Percentiles rank a stretch among this genome's conserved stretches.
These are phyloP conservation scores for Leistus spinibarbis DNA, from an alignment of 2,888 invertebrate species.

Conservation along the genomic window DNA sequence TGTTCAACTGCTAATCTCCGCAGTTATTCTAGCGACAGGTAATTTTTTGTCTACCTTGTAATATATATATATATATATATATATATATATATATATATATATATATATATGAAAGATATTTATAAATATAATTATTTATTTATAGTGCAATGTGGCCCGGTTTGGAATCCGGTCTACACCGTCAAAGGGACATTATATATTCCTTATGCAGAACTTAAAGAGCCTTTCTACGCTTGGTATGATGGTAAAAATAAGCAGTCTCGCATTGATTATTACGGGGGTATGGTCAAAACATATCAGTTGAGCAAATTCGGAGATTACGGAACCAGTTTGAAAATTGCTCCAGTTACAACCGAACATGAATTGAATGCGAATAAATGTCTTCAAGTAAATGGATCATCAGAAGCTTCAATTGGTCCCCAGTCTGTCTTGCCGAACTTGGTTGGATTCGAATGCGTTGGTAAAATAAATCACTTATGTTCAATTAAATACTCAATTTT, in stretches of 20 bases:
- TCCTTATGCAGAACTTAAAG: constrained; percentile 92
- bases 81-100: no score
- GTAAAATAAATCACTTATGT: constrained; percentile 49
- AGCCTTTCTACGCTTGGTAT: constrained; percentile 90
- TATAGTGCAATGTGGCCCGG: constrained; percentile 55
- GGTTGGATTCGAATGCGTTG: constrained; percentile 71
- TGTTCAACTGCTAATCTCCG: constrained; percentile 9
- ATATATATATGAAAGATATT: no score
- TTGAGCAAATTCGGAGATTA: constrained; percentile 65
- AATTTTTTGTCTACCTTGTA: not conserved
- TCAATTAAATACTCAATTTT: constrained; percentile 5
- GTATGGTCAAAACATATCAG: constrained; percentile 93
- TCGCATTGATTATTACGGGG: constrained; percentile 93
- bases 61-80: no score
- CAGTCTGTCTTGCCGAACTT: constrained; percentile 86
- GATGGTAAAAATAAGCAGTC: constrained; percentile 77
- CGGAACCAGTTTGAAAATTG: constrained; percentile 81
- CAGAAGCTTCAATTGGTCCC: constrained; percentile 63
- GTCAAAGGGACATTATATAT: constrained; percentile 81
- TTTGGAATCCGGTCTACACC: constrained; percentile 75
- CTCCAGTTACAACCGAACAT: constrained; percentile 81
- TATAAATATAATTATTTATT: not conserved
- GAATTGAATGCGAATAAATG: constrained; percentile 76
- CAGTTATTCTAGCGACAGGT: constrained; percentile 21
- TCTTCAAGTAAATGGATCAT: constrained; percentile 81